A percentile compares a stretch with the other conserved stretches of the same genome.
phyloP scores from a whole-genome alignment of 2,888 invertebrate genomes.

The Drosophila paracracens region DNA sequence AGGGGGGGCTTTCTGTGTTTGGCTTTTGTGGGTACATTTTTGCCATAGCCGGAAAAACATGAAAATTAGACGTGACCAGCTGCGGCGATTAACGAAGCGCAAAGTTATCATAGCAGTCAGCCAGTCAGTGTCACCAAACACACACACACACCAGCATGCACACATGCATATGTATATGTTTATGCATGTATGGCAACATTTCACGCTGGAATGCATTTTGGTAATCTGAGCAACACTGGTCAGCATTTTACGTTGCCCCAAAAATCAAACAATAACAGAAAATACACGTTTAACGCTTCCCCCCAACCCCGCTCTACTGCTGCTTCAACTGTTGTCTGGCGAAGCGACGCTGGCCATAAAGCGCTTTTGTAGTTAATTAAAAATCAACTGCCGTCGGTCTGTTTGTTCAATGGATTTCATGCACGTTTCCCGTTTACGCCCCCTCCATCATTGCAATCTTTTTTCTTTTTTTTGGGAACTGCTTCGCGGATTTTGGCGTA shows the following conservation, averaged over 20 bases:
- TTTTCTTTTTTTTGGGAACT: not conserved
- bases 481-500: conserved; percentile 62
- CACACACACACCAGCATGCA: conserved; percentile 1
- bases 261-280: conserved; percentile 65
- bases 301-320: not conserved
- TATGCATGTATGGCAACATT: conserved; percentile 30
- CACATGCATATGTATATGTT: conserved; percentile 9
- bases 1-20: conserved; percentile 36
- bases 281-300: conserved; percentile 15
- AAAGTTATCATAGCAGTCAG: conserved; percentile 77
- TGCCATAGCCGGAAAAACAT: conserved; percentile 60
- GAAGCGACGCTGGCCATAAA: conserved; percentile 56
- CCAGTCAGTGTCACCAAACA: conserved; percentile 12
- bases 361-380: conserved; percentile 84
- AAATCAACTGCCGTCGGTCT: conserved; percentile 85
- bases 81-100: conserved; percentile 83
- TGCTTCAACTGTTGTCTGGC: conserved; percentile 26
- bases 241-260: conserved; percentile 52
- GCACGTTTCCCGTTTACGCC: conserved; percentile 70
- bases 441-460: not conserved
- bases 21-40: conserved; percentile 45
- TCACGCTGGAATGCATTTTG: conserved; percentile 52
- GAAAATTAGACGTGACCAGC: conserved; percentile 71
- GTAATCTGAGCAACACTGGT: conserved; percentile 65
- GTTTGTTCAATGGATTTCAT: conserved; percentile 86